phyloP scores from a whole-genome alignment of 2,113 vertebrate species.

The Dasyprocta punctata region DNA sequence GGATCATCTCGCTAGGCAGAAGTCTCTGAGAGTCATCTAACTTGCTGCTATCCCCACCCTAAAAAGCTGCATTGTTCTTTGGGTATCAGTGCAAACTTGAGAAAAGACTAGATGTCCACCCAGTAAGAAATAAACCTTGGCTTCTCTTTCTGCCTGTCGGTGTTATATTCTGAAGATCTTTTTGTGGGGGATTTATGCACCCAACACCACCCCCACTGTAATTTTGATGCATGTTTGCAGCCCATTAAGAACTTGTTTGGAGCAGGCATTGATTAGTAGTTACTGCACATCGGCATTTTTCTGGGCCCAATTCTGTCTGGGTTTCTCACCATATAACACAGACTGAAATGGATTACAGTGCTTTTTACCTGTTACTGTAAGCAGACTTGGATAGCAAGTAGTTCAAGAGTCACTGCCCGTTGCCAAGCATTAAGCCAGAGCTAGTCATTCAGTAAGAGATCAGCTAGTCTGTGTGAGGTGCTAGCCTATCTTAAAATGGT shows the following conservation, averaged over 20 bases:
- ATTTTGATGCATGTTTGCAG: background rate
- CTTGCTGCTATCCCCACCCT: background rate
- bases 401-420: background rate
- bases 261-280: background rate
- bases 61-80: background rate
- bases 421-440: background rate
- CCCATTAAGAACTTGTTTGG: background rate
- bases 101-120: background rate
- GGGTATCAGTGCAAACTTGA: background rate
- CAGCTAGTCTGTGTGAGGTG: background rate
- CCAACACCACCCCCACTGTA: background rate
- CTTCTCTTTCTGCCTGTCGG: background rate
- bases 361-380: background rate
- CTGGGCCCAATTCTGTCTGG: background rate
- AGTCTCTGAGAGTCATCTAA: background rate
- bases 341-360: background rate
- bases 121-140: background rate
- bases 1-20: background rate
- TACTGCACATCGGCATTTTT: background rate
- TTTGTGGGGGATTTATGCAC: background rate
- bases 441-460: background rate
- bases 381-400: background rate
- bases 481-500: background rate
- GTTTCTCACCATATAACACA: background rate
- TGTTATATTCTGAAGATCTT: background rate